Evolutionary conservation across 2,797 vertebrate genomes (phyloP), one percentile per base, ranked within the genome.

Genomic region (Sebastolobus alascanus): DNA sequence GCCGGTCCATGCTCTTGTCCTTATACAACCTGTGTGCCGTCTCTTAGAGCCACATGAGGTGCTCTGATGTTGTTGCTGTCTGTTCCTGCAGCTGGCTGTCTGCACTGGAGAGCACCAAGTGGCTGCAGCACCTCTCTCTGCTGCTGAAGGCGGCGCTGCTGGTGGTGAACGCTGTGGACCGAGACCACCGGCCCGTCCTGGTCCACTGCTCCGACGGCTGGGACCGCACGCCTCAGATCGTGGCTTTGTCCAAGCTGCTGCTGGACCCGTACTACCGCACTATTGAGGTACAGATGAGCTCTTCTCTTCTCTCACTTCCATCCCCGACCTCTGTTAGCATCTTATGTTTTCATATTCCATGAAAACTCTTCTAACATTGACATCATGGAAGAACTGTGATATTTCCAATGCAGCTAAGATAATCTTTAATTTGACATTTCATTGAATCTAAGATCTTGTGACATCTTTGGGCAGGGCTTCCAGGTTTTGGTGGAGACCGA

Each of bases 141-240:
- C 96, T 99, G 75, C 95, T 99, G 79, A 99, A 99, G 66, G 97
- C 98, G 0, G 96, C 98, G 0, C 95, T 98, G 22, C 93, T 99
- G 1, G 99, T 98, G 14, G 96, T 99, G 52, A 98, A 99, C 0
- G 96, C 98, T 0, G 97, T 99, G 91, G 96, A 99, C 90, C 89
- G 98, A 4, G 99, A 99, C 90, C 97, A 97, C 87, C 92, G 97
- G 3, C 98, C 99, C 0, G 99, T 99, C 63, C 84, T 99, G 86
- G 98, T 97, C 27, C 99, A 99, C 93, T 99, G 99, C 85, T 99
- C 99, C 0, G 99, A 99, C 0, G 99, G 99, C 89, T 99, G 99
- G 99, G 99, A 99, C 92, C 97, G 99, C 63, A 99, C 99, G 0
- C 99, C 99, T 13, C 98, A 99, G 95, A 99, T 99, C 0, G 97